phyloP scores from a whole-genome alignment of 2,888 invertebrate genomes.

The Nebria salina region DNA sequence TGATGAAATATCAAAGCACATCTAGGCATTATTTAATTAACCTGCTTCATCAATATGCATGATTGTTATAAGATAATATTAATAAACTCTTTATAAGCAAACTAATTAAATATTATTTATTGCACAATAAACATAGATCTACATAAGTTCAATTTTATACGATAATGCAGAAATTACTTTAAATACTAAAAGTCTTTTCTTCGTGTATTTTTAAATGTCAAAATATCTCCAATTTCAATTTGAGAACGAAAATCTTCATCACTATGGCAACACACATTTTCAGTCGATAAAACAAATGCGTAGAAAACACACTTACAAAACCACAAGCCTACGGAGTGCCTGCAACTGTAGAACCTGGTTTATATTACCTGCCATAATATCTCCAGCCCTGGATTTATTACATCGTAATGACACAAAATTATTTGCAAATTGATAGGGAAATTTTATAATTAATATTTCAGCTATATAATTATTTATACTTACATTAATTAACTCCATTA shows the following conservation, averaged over 20 bases:
- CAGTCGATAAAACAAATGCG: neutral
- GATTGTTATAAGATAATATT: neutral
- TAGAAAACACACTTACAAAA: neutral
- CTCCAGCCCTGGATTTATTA: neutral
- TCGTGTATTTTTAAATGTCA: neutral
- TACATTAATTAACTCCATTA: no score
- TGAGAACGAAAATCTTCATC: neutral
- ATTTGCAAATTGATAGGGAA: neutral
- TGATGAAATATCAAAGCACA: neutral
- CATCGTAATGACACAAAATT: neutral
- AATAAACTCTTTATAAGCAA: neutral
- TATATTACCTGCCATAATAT: neutral
- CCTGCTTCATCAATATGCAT: neutral
- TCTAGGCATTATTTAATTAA: neutral
- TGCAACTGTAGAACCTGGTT: neutral
- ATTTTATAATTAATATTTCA: no score
- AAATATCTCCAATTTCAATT: neutral
- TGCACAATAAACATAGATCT: neutral
- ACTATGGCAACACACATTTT: neutral
- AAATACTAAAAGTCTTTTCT: neutral
- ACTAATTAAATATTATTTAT: neutral
- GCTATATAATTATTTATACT: no score
- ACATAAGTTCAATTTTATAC: neutral
- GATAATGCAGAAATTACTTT: neutral
- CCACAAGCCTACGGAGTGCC: neutral